Base-by-base conservation (phyloP, 2,888 invertebrate species). In the Autographa gamma region DNA sequence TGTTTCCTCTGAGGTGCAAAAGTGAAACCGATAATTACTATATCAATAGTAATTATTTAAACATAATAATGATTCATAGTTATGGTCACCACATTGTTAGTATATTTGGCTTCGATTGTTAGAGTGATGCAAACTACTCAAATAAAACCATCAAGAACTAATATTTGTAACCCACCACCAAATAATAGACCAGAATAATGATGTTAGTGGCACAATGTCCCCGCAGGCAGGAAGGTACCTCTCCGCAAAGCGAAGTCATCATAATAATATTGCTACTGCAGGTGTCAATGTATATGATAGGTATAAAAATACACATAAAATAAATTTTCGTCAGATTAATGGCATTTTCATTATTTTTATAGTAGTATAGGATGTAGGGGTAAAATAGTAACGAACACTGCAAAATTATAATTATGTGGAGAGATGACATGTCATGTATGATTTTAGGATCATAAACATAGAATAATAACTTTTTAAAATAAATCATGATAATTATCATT, bases 201-300 rank as follows among this genome's bases (percentile, higher is more conserved):
- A 88, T 93, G 94, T 95, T 95, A 95, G 94, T 94, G 90, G 91
- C 91, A 91, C 89, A 92, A 88, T 88, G 88, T 92, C 93, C 95
- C 95, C 93, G 91, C 96, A 96, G 96, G 96, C 96, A 96, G 96
- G 96, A 96, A 96, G 96, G 96, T 95, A 93, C 95, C 94, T 92
- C 91, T 94, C 94, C 95, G 94, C 93, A 95, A 95, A 96, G 96
- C 96, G 93, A 94, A 95, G 93, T 95, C 95, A 93, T 93, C 91
- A 91, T 91, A 25, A 25, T 25, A 25, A 25, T 25, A 90, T 88
- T 87, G 87, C 92, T 92, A 92, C 88, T 91, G 88, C 84, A 87
- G 87, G 85, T 84, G 63, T 85, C 69, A 80, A 86, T 78, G 73
- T 83, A 81, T 75, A 81, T 77, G 75, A 84, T 77, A 25, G 25